Conservation (phyloP, 2,113 vertebrate species). For the Macaca mulatta region DNA sequence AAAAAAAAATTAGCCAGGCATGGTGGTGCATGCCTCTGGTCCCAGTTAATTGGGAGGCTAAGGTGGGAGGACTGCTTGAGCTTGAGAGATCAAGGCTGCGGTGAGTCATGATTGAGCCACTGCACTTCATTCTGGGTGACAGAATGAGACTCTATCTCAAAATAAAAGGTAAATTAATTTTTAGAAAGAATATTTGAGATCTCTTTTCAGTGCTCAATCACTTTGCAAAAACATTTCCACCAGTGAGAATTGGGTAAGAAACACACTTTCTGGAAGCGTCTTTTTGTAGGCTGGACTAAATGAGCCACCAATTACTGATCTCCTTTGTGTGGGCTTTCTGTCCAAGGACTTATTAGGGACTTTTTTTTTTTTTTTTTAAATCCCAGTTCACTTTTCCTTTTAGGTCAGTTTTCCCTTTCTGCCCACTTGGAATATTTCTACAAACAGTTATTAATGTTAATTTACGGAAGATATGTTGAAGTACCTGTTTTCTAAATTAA, state of each 20-base stretch:
- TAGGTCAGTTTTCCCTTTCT: slow-evolving; percentile 10
- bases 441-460: not conserved
- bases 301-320: not conserved
- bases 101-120: too few species aligned
- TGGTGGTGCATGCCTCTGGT: too few species aligned
- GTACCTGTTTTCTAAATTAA: not conserved
- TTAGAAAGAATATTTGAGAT: not conserved
- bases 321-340: not conserved
- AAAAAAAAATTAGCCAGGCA: too few species aligned
- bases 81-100: too few species aligned
- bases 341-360: not conserved
- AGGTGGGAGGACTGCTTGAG: too few species aligned
- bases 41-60: too few species aligned
- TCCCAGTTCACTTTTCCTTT: not conserved
- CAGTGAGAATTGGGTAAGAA: not conserved
- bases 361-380: not conserved
- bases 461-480: not conserved
- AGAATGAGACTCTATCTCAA: too few species aligned
- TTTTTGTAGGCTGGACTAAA: not conserved
- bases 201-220: not conserved
- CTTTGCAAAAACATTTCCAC: not conserved
- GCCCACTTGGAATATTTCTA: not conserved
- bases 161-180: too few species aligned
- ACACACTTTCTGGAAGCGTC: not conserved
- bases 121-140: too few species aligned